Evolutionary conservation across 2,113 vertebrate species (phyloP).

Genomic region (Lagopus muta): DNA sequence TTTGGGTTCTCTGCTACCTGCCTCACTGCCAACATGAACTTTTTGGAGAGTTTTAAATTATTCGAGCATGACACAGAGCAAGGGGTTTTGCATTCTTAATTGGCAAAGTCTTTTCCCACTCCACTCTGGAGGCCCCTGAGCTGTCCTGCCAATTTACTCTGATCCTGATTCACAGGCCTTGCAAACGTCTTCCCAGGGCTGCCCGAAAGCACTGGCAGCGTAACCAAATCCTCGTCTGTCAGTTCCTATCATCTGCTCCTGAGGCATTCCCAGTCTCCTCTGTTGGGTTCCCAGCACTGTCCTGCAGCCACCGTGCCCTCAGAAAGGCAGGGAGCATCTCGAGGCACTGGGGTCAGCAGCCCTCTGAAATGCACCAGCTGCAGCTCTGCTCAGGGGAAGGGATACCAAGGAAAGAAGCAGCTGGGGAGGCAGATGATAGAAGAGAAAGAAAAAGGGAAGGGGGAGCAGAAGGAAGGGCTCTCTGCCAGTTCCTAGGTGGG

Average conservation of each 20-base stretch:
- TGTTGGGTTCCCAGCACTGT: neutral
- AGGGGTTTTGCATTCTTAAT: conserved; percentile 63
- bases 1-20: conserved; percentile 48
- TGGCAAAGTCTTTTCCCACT: conserved; percentile 46
- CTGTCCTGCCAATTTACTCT: conserved; percentile 45
- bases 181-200: conserved; percentile 31
- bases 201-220: neutral
- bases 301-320: neutral
- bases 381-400: neutral
- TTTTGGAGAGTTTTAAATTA: conserved; percentile 34
- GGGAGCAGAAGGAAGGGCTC: neutral
- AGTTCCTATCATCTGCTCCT: neutral
- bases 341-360: neutral
- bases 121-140: conserved; percentile 2
- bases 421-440: neutral
- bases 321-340: neutral
- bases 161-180: conserved; percentile 20
- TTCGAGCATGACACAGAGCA: conserved; percentile 30
- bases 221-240: neutral
- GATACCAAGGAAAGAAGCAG: neutral
- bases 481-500: neutral
- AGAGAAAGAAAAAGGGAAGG: neutral
- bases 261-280: neutral
- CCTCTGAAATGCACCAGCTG: neutral
- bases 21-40: conserved; percentile 48